A percentile compares a stretch with the other conserved stretches of the same genome.
Conservation (phyloP, 1,140 invertebrate species). For the Caerostris darwini region DNA sequence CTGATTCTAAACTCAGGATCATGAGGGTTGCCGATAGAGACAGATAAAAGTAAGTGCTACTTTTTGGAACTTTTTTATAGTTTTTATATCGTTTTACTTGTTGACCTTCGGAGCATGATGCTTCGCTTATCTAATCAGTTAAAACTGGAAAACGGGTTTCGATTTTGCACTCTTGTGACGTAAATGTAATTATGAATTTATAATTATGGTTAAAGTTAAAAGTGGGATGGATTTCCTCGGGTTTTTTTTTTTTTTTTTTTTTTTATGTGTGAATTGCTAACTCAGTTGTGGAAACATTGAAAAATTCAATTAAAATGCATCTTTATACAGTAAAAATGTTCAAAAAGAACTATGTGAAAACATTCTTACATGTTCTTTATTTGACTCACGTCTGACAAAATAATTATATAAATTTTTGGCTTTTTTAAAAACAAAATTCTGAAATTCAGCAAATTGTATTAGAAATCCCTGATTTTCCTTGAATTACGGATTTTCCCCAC, state of each 20-base stretch:
- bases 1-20: background rate
- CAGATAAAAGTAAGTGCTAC: slow-evolving; percentile 10
- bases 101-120: background rate
- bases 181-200: background rate
- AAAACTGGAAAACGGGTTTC: background rate
- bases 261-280: too few relatives aligned
- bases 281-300: background rate
- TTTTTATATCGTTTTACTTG: background rate
- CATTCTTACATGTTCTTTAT: background rate
- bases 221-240: too few relatives aligned
- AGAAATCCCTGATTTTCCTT: too few relatives aligned
- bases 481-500: too few relatives aligned
- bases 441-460: background rate
- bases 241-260: too few relatives aligned
- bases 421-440: background rate
- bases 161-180: background rate
- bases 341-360: background rate
- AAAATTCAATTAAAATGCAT: background rate
- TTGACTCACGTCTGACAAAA: background rate
- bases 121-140: background rate
- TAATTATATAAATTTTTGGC: too few relatives aligned
- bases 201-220: too few relatives aligned
- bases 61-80: background rate
- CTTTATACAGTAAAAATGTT: background rate
- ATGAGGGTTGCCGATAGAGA: slow-evolving; percentile 4